Base-by-base conservation (phyloP, 2,797 vertebrate species). In the Hyperoplus lanceolatus region DNA sequence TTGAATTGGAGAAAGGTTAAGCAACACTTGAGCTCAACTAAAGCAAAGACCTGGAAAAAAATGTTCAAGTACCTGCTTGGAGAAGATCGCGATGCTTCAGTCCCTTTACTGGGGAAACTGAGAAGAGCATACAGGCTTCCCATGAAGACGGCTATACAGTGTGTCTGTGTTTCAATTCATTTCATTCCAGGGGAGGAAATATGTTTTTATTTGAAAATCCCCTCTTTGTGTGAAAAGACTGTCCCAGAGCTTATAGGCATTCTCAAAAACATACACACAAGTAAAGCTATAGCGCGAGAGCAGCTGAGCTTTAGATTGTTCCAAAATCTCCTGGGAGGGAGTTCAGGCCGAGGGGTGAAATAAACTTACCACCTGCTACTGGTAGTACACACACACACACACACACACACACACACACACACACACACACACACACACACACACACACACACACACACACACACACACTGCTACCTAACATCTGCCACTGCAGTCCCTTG, bases 341-440 rank as follows among this genome's bases (percentile, higher is more conserved):
- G 69, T 90, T 90, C 87, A 89, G 83, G 89, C 87, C 91, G 58
- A 78, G 83, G 88, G 90, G 93, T 88, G 87, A 93, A 94, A 93
- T 91, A 95, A 95, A 94, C 85, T 93, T 93, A 91, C 94, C 94
- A 96, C 93, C 93, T 96, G 94, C 94, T 95, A 94, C 92, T 93
- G 92, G 89, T 84, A 88, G 85, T 84, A 77, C 78, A 54, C 78
- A 72, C 73, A 80, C 81, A 62, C 75, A 58, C 67, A 64, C n/a
- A n/a, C n/a, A n/a, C n/a, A n/a, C n/a, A n/a, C n/a, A n/a, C n/a
- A n/a, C 81, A 79, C 80, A 78, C 76, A 77, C 55, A 61, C 60
- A 55, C 55, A 56, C 71, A 67, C 64, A 65, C 74, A 73, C 60
- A 55, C 74, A 61, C 81, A 54, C 78, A 72, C 73, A 80, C 81